A percentile compares a stretch with the other conserved stretches of the same genome.
These are phyloP conservation scores for Ametastegia equiseti DNA, from an alignment of 2,888 invertebrate genomes.

Conservation along the genomic window DNA sequence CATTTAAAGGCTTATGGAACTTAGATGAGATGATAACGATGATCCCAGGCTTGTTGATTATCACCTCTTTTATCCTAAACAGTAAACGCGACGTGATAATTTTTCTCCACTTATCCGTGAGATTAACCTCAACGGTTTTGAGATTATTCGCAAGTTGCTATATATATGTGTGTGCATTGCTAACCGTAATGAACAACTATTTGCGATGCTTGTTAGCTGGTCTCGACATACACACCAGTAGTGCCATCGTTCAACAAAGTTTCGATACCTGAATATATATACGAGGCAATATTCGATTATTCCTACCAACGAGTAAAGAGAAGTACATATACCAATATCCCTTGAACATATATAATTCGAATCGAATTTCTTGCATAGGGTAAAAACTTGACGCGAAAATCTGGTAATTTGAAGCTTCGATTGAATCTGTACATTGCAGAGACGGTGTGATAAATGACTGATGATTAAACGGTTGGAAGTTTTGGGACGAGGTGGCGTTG, in stretches of 20 bases:
- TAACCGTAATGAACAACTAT: neutral
- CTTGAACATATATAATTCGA: neutral
- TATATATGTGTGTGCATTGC: neutral
- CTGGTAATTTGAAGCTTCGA: too few species aligned
- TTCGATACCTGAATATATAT: neutral
- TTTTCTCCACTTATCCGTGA: neutral
- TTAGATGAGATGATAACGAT: slow-evolving; percentile 2
- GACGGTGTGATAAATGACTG: neutral
- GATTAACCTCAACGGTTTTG: slow-evolving; percentile 16
- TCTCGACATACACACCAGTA: neutral
- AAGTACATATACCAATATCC: neutral
- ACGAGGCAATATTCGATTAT: neutral
- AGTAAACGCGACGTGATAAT: neutral
- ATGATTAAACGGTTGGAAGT: neutral
- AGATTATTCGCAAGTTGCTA: slow-evolving; percentile 13
- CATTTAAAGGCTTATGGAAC: neutral
- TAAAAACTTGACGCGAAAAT: neutral
- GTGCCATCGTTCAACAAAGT: neutral
- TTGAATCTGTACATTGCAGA: neutral
- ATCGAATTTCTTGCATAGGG: neutral
- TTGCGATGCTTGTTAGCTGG: neutral
- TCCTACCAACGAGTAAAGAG: neutral
- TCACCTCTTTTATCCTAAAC: neutral
- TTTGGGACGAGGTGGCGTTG: neutral
- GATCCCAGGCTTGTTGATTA: neutral